Conservation (phyloP, 2,113 vertebrate genomes). For the Lota lota region DNA sequence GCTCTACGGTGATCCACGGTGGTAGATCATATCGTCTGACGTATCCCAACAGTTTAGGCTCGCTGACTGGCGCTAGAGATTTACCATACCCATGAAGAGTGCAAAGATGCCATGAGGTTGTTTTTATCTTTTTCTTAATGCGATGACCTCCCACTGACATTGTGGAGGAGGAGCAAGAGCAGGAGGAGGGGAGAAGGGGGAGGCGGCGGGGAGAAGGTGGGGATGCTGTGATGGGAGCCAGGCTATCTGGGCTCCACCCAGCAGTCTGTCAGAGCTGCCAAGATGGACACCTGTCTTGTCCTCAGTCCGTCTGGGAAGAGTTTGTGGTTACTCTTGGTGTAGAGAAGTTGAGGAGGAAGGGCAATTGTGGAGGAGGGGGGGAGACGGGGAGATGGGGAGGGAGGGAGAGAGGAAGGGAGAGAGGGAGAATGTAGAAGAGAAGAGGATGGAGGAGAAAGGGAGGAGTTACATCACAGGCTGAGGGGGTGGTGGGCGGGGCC, state of each 20-base stretch:
- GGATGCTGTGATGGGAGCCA: conserved; percentile 64
- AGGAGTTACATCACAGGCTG: conserved; percentile 82
- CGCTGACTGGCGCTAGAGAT: conserved; percentile 58
- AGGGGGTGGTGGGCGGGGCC: conserved; percentile 81
- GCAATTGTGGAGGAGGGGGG: conserved; percentile 6
- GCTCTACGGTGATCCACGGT: background rate
- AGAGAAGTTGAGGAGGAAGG: conserved; percentile 31
- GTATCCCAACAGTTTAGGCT: conserved; percentile 28
- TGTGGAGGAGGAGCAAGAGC: conserved; percentile 61
- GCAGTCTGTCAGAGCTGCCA: conserved; percentile 72
- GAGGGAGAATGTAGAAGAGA: conserved; percentile 6
- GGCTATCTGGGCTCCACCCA: conserved; percentile 55
- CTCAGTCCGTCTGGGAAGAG: conserved; percentile 68
- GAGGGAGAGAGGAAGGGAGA: conserved; percentile 3
- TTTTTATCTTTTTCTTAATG: conserved; percentile 45
- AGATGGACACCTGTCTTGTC: conserved; percentile 72
- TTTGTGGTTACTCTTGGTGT: conserved; percentile 35
- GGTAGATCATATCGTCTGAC: background rate
- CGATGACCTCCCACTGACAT: conserved; percentile 68
- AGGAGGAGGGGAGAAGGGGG: too few relatives aligned
- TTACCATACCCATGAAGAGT: conserved; percentile 73
- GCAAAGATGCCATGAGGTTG: conserved; percentile 80
- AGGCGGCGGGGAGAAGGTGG: conserved; percentile 13
- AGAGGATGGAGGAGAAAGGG: background rate
- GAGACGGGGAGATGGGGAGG: background rate